A percentile compares a stretch with the other conserved stretches of the same genome.
Evolutionary conservation across 2,888 invertebrate genomes (phyloP).

Genomic region (Harpalus rufipes): DNA sequence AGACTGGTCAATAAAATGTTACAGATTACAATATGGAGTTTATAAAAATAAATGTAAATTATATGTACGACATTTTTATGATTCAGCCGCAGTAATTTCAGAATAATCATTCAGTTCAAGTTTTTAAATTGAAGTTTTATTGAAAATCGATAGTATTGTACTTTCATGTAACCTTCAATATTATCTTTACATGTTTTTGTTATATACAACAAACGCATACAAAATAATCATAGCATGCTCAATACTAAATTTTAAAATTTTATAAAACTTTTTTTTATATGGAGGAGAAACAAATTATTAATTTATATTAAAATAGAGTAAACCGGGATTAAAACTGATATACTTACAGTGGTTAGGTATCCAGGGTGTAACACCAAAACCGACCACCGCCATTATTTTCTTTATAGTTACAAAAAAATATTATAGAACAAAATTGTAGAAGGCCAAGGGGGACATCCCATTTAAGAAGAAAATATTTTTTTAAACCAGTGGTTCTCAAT

Average conservation of each 20-base stretch:
- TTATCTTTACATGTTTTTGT: slow-evolving; percentile 2
- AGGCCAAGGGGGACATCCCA: no score
- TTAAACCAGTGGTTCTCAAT: no score
- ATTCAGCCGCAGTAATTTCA: not conserved
- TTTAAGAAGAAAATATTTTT: no score
- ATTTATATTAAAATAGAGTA: not conserved
- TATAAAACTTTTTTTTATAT: not conserved
- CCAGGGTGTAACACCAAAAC: no score
- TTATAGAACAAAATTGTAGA: no score
- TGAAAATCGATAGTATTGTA: not conserved
- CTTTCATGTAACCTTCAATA: not conserved
- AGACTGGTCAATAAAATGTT: no score
- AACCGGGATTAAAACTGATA: no score
- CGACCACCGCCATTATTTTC: no score
- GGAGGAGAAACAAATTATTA: not conserved
- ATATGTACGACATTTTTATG: not conserved
- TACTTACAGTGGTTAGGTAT: no score
- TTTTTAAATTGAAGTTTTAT: not conserved
- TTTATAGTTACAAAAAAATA: no score
- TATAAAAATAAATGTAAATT: not conserved
- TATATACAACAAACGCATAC: not conserved
- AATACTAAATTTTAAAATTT: not conserved
- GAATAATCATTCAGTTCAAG: not conserved
- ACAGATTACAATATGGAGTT: no score
- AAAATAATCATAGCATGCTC: not conserved